Evolutionary conservation across 1,140 invertebrate species (phyloP).

Genomic region (Leptinotarsa defecta): DNA sequence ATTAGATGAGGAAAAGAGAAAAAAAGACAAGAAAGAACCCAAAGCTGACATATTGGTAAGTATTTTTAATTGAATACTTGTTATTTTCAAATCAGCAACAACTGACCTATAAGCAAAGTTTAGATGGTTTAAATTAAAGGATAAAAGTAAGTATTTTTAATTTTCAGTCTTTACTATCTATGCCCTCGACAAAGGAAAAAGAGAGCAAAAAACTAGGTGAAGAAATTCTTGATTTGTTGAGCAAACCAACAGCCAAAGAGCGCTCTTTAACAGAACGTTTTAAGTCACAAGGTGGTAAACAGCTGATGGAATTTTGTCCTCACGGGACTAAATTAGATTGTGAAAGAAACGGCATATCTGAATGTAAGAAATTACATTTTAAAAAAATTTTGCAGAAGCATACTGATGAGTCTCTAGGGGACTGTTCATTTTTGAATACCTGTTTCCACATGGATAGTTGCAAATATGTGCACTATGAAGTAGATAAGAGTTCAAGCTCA

Average conservation of each 20-base stretch:
- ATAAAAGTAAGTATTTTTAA: not conserved
- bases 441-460: constrained; percentile 99
- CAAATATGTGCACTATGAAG: constrained; percentile 96
- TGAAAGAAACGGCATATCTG: constrained; percentile 62
- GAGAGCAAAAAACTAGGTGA: constrained; percentile 95
- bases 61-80: no score
- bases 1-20: constrained; percentile 53
- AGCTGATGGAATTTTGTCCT: constrained; percentile 95
- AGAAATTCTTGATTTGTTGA: constrained; percentile 92
- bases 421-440: constrained; percentile 97
- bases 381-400: constrained; percentile 97
- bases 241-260: constrained; percentile 95
- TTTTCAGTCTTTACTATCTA: constrained; percentile 78
- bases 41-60: constrained; percentile 69
- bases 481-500: constrained; percentile 65
- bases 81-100: no score
- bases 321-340: constrained; percentile 93
- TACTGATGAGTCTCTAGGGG: constrained; percentile 93
- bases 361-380: constrained; percentile 93
- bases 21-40: constrained; percentile 55
- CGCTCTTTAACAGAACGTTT: constrained; percentile 91
- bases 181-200: constrained; percentile 93
- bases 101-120: no score
- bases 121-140: not conserved
- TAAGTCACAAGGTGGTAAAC: constrained; percentile 90